A percentile compares a stretch with the other conserved stretches of the same genome.
These are phyloP conservation scores for Pseudococcus longispinus DNA, from an alignment of 2,888 invertebrate species.

Conservation along the genomic window DNA sequence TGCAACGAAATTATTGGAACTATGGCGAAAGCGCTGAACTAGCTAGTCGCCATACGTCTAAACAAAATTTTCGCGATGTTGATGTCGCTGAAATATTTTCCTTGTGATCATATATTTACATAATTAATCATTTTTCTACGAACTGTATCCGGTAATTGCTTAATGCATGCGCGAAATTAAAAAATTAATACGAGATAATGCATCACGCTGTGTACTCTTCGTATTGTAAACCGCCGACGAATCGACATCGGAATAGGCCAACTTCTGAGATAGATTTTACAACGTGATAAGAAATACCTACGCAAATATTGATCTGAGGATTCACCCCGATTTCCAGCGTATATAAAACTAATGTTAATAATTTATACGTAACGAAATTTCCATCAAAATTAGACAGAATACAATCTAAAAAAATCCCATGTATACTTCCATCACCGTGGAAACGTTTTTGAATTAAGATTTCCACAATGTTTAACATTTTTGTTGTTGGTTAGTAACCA, in stretches of 20 bases:
- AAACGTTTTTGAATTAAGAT: conserved; percentile 40
- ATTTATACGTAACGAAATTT: conserved; percentile 30
- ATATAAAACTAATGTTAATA: conserved; percentile 2
- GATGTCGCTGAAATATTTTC: conserved; percentile 11
- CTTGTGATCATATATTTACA: conserved; percentile 32
- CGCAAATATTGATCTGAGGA: background rate
- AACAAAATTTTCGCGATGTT: conserved; percentile 33
- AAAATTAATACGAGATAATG: background rate
- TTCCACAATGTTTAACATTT: conserved; percentile 33
- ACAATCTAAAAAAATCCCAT: conserved; percentile 21
- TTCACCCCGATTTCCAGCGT: background rate
- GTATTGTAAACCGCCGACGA: background rate
- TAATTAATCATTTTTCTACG: conserved; percentile 37
- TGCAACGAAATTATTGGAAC: conserved; percentile 22
- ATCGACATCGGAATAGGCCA: background rate
- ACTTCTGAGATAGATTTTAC: background rate
- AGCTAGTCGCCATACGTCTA: conserved; percentile 11
- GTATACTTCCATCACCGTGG: conserved; percentile 46
- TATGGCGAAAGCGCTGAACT: conserved; percentile 24
- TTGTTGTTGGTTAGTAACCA: conserved; percentile 45
- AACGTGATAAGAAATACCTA: background rate
- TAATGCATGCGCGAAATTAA: conserved; percentile 19
- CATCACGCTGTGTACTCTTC: background rate
- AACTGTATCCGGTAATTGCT: conserved; percentile 38
- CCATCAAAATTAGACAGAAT: conserved; percentile 29